These are phyloP conservation scores for Symphodus melops DNA, from an alignment of 2,113 vertebrate species.

Conservation along the genomic window DNA sequence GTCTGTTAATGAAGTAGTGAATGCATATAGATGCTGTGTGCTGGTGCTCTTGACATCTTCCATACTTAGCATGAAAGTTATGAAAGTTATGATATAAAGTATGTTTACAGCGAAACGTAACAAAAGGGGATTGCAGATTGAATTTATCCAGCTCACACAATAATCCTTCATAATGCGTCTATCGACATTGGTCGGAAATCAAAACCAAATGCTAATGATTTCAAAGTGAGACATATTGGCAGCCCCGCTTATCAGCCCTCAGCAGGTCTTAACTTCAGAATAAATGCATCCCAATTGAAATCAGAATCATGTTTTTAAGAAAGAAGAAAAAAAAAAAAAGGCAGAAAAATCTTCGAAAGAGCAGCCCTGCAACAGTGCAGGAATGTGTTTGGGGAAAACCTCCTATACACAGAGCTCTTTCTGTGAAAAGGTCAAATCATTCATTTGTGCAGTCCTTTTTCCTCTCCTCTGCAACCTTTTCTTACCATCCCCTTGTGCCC, in stretches of 20 bases:
- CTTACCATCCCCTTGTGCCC: slow-evolving; percentile 72
- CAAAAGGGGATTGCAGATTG: slow-evolving; percentile 9
- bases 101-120: slow-evolving; percentile 9
- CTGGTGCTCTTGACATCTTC: slow-evolving; percentile 15
- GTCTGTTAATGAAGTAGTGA: background rate
- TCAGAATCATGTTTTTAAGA: slow-evolving; percentile 24
- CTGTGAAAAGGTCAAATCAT: slow-evolving; percentile 84
- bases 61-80: background rate
- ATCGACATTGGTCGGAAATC: background rate
- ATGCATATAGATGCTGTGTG: background rate
- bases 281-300: slow-evolving; percentile 35
- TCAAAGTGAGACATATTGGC: background rate
- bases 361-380: slow-evolving; percentile 51
- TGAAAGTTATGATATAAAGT: background rate
- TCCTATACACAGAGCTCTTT: slow-evolving; percentile 79
- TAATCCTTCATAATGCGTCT: background rate
- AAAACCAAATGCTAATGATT: slow-evolving; percentile 3
- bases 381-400: slow-evolving; percentile 78
- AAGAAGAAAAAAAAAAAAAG: too few relatives aligned
- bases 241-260: slow-evolving; percentile 10
- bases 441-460: slow-evolving; percentile 78
- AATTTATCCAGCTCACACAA: slow-evolving; percentile 14
- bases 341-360: slow-evolving; percentile 61
- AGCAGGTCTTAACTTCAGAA: slow-evolving; percentile 13
- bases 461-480: slow-evolving; percentile 76